Base-by-base conservation (phyloP, 1,140 invertebrate genomes). In the Delia radicum region DNA sequence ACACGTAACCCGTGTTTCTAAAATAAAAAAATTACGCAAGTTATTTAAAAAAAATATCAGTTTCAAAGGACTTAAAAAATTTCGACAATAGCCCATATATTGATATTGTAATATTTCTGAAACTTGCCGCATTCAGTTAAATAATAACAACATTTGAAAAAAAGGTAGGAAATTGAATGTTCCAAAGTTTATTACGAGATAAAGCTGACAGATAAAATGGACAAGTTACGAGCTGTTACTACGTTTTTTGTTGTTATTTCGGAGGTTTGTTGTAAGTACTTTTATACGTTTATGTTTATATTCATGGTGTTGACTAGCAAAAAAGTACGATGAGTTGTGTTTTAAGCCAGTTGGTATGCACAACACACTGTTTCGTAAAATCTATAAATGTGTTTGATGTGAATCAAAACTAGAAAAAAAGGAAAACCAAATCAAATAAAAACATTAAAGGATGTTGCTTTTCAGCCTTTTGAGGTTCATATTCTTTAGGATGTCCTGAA, bases 151-250 rank as follows among this genome's bases (percentile, higher is more conserved):
- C n/a, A n/a, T 5, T 0, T 10, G 12, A 42, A 42, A 76, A 73
- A 62, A 46, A 37, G 26, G 42, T 69, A 74, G 75, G 75, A 76
- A 76, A 76, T 76, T 76, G 75, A 76, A 76, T 76, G 75, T 76
- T 37, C 21, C 33, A 37, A 33, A 69, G 65, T 37, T 33, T 69
- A 27, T n/a, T 74, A 73, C 63, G 63, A 76, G 75, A 76, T 76
- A 67, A 76, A 76, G 28, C 72, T 63, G 24, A 74, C 26, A 71
- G 75, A 76, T 76, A 74, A 74, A 76, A 76, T 74, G 65, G 27
- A 76, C 75, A 69, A 76, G 73, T 76, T 76, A 76, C 73, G 75
- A 76, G 75, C 72, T 28, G 73, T 65, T 76, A 74, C 75, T 62
- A 65, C 8, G 46, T 48, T 48, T 48, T 12, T 48, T 48, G 42